Evolutionary conservation across 2,888 invertebrate genomes (phyloP).

Genomic region (Chironomus riparius): DNA sequence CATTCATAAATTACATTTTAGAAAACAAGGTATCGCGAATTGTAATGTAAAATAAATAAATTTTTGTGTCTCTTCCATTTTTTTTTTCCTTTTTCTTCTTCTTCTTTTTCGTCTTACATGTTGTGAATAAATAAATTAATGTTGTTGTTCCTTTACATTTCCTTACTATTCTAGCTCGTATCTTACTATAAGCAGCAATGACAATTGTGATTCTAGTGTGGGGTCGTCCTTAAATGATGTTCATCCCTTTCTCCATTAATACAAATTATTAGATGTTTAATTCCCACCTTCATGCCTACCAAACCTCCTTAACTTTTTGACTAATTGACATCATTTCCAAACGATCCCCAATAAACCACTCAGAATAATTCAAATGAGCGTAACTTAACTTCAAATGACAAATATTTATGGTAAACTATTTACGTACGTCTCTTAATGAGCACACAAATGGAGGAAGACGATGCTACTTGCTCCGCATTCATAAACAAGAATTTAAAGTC

Average conservation of each 20-base stretch:
- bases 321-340: too few relatives aligned
- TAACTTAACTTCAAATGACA: not conserved
- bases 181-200: not conserved
- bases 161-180: not conserved
- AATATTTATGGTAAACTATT: not conserved
- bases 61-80: not conserved
- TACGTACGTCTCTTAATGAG: not conserved
- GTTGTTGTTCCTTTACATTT: too few relatives aligned
- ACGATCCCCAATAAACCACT: not conserved
- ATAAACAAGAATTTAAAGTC: too few relatives aligned
- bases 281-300: too few relatives aligned
- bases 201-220: not conserved
- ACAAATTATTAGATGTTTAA: too few relatives aligned
- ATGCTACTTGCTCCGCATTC: too few relatives aligned
- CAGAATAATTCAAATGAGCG: not conserved
- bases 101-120: not conserved
- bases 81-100: too few relatives aligned
- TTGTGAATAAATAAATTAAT: not conserved
- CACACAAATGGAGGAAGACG: too few relatives aligned
- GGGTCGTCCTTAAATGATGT: too few relatives aligned
- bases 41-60: slow-evolving; percentile 8
- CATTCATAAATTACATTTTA: slow-evolving; percentile 1
- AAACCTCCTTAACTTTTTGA: too few relatives aligned
- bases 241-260: too few relatives aligned
- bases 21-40: not conserved